A percentile compares a stretch with the other conserved stretches of the same genome.
Evolutionary conservation across 2,888 invertebrate genomes (phyloP).

Genomic region (Junonia oenone): DNA sequence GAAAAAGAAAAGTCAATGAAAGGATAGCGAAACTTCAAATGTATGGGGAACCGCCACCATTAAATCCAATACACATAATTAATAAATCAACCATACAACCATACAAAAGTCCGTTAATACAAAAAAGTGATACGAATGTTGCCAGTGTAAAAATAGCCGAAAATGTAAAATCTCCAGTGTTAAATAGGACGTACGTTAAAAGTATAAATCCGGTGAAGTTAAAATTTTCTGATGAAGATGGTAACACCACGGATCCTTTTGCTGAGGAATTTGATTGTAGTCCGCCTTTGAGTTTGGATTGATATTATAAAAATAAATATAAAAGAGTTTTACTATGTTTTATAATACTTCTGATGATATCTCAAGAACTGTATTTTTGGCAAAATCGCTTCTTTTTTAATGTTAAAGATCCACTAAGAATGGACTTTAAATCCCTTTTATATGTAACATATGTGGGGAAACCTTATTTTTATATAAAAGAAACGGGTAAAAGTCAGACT

Average conservation of each 20-base stretch:
- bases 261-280: constrained; percentile 64
- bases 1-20: constrained; percentile 53
- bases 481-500: too few relatives aligned
- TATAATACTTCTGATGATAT: too few relatives aligned
- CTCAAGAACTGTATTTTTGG: too few relatives aligned
- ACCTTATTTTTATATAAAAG: too few relatives aligned
- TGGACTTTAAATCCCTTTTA: too few relatives aligned
- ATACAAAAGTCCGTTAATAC: constrained; percentile 58
- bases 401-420: too few relatives aligned
- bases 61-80: constrained; percentile 68
- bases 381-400: too few relatives aligned
- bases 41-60: constrained; percentile 77
- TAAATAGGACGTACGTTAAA: constrained; percentile 48
- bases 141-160: constrained; percentile 29
- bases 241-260: constrained; percentile 47
- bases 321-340: too few relatives aligned
- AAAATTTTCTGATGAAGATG: constrained; percentile 42
- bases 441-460: too few relatives aligned
- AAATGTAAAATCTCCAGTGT: constrained; percentile 41
- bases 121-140: constrained; percentile 38
- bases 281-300: constrained; percentile 67
- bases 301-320: too few relatives aligned
- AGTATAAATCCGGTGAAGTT: constrained; percentile 52
- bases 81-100: constrained; percentile 56
- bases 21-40: constrained; percentile 72